Conservation (phyloP, 2,888 invertebrate species). For the Euproctis similis region DNA sequence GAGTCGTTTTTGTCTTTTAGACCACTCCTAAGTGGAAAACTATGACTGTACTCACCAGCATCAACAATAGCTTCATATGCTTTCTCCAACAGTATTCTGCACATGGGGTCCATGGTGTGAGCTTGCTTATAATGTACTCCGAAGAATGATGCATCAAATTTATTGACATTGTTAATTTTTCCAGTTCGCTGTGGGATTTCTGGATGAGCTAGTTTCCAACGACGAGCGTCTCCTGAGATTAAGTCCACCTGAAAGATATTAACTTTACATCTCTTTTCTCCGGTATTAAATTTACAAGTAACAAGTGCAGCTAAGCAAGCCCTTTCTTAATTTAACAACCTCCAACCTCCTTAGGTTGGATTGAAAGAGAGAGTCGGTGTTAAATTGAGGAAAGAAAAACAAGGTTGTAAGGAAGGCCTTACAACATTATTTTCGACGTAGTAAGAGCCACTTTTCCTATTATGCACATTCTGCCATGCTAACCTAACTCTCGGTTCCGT, state of each 20-base stretch:
- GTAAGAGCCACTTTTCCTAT: too few relatives aligned
- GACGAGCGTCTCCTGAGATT: slow-evolving; percentile 84
- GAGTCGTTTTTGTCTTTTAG: too few relatives aligned
- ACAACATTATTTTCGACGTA: too few relatives aligned
- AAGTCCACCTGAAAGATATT: slow-evolving; percentile 80
- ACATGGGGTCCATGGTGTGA: slow-evolving; percentile 86
- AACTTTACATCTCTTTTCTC: neutral
- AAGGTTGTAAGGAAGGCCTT: neutral
- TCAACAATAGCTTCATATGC: slow-evolving; percentile 87
- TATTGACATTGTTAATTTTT: slow-evolving; percentile 80
- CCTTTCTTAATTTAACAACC: too few relatives aligned
- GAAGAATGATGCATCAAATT: slow-evolving; percentile 86
- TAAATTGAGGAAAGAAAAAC: neutral
- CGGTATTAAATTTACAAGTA: neutral
- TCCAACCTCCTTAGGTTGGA: too few relatives aligned
- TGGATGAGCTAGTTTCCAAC: slow-evolving; percentile 84
- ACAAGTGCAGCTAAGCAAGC: too few relatives aligned
- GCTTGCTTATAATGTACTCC: slow-evolving; percentile 85
- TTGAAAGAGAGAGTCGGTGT: too few relatives aligned
- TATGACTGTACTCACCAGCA: slow-evolving; percentile 75
- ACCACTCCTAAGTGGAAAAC: too few relatives aligned
- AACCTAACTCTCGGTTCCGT: too few relatives aligned
- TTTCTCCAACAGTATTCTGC: slow-evolving; percentile 84
- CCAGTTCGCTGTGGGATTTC: slow-evolving; percentile 85
- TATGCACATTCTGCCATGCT: too few relatives aligned